Conservation (phyloP, 2,888 invertebrate genomes). For the Cerastis leucographa region DNA sequence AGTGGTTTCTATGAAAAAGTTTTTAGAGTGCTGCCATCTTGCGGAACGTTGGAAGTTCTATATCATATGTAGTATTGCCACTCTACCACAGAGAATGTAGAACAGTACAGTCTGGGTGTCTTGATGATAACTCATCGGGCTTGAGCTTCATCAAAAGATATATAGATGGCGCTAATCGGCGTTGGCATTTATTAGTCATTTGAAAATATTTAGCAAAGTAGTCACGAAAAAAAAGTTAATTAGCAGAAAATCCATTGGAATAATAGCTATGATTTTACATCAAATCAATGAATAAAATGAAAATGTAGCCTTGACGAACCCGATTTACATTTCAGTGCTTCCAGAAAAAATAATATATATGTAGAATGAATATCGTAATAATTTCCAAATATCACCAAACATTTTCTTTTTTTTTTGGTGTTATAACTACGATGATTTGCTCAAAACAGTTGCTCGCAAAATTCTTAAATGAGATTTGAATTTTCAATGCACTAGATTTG, state of each 20-base stretch:
- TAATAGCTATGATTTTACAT: background rate
- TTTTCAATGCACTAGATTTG: background rate
- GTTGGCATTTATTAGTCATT: background rate
- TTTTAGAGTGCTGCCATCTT: conserved; percentile 69
- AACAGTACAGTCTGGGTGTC: background rate
- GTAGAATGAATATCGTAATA: background rate
- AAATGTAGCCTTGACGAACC: background rate
- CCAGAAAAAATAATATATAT: background rate
- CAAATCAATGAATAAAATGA: background rate
- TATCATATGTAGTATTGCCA: background rate
- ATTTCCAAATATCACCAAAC: background rate
- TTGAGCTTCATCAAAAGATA: conserved; percentile 6
- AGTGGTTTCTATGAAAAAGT: conserved; percentile 43
- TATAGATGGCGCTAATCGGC: conserved; percentile 50
- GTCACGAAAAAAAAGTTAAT: background rate
- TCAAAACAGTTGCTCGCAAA: background rate
- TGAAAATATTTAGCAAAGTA: background rate
- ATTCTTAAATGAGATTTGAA: background rate
- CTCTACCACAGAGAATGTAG: conserved; percentile 4
- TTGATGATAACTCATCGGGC: background rate
- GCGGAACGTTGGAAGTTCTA: conserved; percentile 10
- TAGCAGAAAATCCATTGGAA: background rate
- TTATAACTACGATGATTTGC: background rate
- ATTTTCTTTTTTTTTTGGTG: background rate
- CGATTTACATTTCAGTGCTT: background rate